Evolutionary conservation across 2,888 invertebrate genomes (phyloP).

Genomic region (Podotricha telesiphe): DNA sequence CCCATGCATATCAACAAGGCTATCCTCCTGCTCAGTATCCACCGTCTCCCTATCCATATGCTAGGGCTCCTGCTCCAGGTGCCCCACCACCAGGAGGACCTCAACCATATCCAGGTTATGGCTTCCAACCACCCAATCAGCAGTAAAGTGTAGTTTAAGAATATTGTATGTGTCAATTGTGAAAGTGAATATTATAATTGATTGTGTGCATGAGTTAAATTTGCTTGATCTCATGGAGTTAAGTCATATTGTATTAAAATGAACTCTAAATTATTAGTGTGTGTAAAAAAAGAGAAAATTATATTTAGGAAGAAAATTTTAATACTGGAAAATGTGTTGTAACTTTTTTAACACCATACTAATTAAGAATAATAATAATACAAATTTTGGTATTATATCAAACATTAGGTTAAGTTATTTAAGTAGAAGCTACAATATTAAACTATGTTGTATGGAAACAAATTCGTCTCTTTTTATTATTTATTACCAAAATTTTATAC

Average conservation of each 20-base stretch:
- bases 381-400: conserved; percentile 1
- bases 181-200: conserved; percentile 7
- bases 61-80: conserved; percentile 85
- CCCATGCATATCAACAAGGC: conserved; percentile 80
- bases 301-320: neutral
- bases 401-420: conserved; percentile 14
- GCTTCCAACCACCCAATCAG: conserved; percentile 91
- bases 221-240: conserved; percentile 7
- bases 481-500: neutral
- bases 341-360: neutral
- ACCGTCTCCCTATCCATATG: conserved; percentile 82
- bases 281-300: neutral
- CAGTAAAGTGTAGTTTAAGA: conserved; percentile 60
- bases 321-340: conserved; percentile 2
- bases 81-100: conserved; percentile 89
- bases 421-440: conserved; percentile 10
- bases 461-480: conserved; percentile 1
- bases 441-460: conserved; percentile 2
- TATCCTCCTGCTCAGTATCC: conserved; percentile 83
- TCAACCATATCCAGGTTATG: conserved; percentile 90
- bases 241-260: neutral
- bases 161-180: conserved; percentile 23
- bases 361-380: conserved; percentile 14
- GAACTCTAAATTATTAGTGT: neutral
- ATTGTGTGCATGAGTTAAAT: neutral